These are phyloP conservation scores for Watsonalla cultraria DNA, from an alignment of 2,888 invertebrate genomes.

Conservation along the genomic window DNA sequence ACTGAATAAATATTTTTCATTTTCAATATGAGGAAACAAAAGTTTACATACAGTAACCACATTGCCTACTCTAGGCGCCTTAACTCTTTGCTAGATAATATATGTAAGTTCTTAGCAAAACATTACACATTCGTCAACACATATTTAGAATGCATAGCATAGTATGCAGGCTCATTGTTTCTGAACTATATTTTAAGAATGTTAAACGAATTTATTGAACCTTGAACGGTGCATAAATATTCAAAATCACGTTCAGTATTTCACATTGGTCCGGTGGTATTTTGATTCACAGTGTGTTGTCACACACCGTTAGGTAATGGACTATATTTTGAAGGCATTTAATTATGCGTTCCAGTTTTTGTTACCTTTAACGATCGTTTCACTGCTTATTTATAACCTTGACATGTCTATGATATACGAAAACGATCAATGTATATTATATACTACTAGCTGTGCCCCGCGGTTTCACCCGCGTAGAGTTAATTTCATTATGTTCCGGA, in stretches of 20 bases:
- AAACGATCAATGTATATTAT: no score
- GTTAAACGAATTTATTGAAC: conserved; percentile 38
- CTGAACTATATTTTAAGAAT: conserved; percentile 1
- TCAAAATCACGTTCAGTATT: conserved; percentile 53
- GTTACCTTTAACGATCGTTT: conserved; percentile 16
- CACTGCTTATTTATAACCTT: not conserved
- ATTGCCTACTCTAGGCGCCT: no score
- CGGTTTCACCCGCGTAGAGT: no score
- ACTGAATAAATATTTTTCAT: no score
- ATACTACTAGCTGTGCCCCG: no score
- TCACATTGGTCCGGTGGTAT: conserved; percentile 48
- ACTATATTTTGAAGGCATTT: conserved; percentile 57
- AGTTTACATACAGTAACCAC: no score
- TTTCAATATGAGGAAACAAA: no score
- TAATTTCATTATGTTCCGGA: no score
- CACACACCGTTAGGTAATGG: conserved; percentile 56
- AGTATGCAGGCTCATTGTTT: not conserved
- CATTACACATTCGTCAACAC: not conserved
- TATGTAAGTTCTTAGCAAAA: not conserved
- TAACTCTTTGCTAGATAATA: no score
- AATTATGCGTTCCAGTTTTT: conserved; percentile 38
- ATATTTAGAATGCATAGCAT: not conserved
- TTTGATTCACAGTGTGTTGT: conserved; percentile 52
- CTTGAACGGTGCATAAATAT: conserved; percentile 61
- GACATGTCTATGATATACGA: not conserved